Base-by-base conservation (phyloP, 2,797 vertebrate genomes). In the Peromyscus aztecus region DNA sequence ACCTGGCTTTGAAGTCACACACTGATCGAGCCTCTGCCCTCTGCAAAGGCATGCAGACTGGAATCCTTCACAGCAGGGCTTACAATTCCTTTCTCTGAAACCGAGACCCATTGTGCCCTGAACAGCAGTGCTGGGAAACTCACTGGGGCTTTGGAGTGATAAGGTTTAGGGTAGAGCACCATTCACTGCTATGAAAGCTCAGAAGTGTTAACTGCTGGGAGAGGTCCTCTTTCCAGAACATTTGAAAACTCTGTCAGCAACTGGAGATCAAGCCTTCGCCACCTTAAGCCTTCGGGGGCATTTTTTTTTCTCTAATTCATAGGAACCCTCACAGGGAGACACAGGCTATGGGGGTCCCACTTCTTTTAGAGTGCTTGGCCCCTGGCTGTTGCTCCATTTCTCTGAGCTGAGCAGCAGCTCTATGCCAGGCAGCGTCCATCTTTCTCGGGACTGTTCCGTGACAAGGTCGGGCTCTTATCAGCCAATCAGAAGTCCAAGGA, bases 361-460 rank as follows among this genome's bases (percentile, higher is more conserved):
- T 17, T 24, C 9, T 57, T 76, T 49, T 37, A n/a, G 13, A 63
- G 46, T 17, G 27, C 59, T 46, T 11, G 16, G 46, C 4, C 43
- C 0, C 0, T 3, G 31, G 13, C 2, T 16, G 4, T 73, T 0
- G 1, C 40, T 34, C 46, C 13, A 1, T n/a, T 4, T 75, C 49
- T 31, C 55, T 52, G 23, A 23, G 29, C 14, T 13, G 19, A 82
- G 34, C 21, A 46, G 77, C 52, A 86, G 86, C 37, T 75, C 34
- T 78, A 27, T 0, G 6, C 0, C 1, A 1, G 1, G 2, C 24
- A 27, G 10, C 61, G 31, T 61, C 46, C 4, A 8, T 27, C 6
- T 9, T 86, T 46, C 9, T 67, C 1, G 0, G 37, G 34, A 16
- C 21, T 19, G 55, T 21, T 69, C 77, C 10, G 4, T 76, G 63